Base-by-base conservation (phyloP, 2,797 vertebrate genomes). In the Mormyrops attenuatus region DNA sequence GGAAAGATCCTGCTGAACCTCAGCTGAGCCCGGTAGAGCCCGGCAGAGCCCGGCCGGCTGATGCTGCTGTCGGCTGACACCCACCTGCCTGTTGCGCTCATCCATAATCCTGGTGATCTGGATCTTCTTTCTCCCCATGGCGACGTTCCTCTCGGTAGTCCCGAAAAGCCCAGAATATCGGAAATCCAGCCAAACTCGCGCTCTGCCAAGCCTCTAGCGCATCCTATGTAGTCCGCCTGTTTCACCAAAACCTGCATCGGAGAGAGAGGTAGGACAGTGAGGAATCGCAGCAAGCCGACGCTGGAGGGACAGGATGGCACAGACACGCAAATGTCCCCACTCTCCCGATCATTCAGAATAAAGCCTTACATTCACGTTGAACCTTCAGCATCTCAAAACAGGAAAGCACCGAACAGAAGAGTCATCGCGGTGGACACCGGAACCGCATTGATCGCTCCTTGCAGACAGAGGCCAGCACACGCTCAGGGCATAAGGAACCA, bases 81-180 rank as follows among this genome's bases (percentile, higher is more conserved):
- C 90, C 94, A 99, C 99, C 98, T 99, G 99, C 88, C 98, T 97
- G 96, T 99, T 99, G 95, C 99, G 97, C 94, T 99, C 99, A 91
- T 99, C 99, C 98, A 99, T 98, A 96, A 99, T 99, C 96, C 99
- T 96, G 84, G 98, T 99, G 95, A 99, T 99, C 95, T 99, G 98
- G 96, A 99, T 99, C 98, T 99, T 99, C 97, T 99, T 99, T 92
- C 98, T 97, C 96, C 99, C 98, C 98, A 99, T 99, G 96, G 96
- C 97, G 90, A 91, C 91, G 90, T 95, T 95, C 95, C 95, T 95
- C 94, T 95, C 93, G 89, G 94, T 95, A 95, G 95, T 93, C 94
- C 96, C 96, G 26, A 96, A 94, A 96, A 96, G 95, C 96, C 96
- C 96, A 93, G 95, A 97, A 96, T 95, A 96, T 95, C 94, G 92